phyloP scores from a whole-genome alignment of 2,888 invertebrate species.

The Crepidodera aurea region DNA sequence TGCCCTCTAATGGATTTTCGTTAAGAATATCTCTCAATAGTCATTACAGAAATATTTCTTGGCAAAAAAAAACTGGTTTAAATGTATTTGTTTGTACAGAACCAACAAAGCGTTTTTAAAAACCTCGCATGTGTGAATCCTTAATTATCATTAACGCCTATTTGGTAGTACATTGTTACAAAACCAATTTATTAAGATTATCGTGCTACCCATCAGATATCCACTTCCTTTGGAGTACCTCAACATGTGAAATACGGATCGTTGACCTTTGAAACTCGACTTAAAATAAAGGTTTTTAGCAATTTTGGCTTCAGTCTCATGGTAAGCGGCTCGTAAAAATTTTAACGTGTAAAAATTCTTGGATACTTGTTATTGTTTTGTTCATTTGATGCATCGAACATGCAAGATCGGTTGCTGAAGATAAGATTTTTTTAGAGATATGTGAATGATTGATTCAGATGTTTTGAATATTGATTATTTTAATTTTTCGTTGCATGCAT shows the following conservation, averaged over 20 bases:
- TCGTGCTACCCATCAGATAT: conserved; percentile 27
- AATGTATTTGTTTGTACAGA: too few relatives aligned
- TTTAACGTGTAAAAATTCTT: not conserved
- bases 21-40: too few relatives aligned
- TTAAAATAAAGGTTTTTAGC: conserved; percentile 32
- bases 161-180: conserved; percentile 28
- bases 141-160: conserved; percentile 24
- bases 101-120: not conserved
- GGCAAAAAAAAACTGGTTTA: too few relatives aligned
- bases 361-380: not conserved
- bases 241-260: conserved; percentile 32
- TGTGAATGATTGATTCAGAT: not conserved
- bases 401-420: too few relatives aligned
- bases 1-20: too few relatives aligned
- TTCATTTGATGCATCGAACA: too few relatives aligned
- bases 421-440: not conserved
- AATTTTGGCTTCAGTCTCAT: conserved; percentile 26
- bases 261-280: conserved; percentile 28
- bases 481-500: too few relatives aligned
- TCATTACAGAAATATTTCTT: too few relatives aligned
- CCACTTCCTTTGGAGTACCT: conserved; percentile 32
- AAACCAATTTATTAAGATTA: conserved; percentile 34
- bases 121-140: conserved; percentile 26
- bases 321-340: conserved; percentile 31
- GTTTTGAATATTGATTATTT: too few relatives aligned